Conservation (phyloP, 2,113 vertebrate genomes). For the Oreochromis spilurus region DNA sequence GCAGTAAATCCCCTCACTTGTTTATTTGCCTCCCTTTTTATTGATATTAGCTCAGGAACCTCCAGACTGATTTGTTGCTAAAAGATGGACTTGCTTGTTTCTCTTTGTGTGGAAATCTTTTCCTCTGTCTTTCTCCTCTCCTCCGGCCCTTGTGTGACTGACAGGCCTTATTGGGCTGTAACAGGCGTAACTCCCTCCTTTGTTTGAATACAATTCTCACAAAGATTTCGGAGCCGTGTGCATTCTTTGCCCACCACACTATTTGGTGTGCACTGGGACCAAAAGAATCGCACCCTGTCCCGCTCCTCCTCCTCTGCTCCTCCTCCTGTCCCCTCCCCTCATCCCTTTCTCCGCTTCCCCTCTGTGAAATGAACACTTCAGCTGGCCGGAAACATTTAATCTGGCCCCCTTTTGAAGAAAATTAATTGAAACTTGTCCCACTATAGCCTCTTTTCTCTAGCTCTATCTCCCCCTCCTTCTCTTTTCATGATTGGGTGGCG, state of each 20-base stretch:
- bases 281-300: slow-evolving; percentile 84
- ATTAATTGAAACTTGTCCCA: slow-evolving; percentile 98
- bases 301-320: slow-evolving; percentile 76
- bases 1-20: slow-evolving; percentile 79
- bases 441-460: slow-evolving; percentile 76
- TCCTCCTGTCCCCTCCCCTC: slow-evolving; percentile 64
- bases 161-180: slow-evolving; percentile 99
- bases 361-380: slow-evolving; percentile 99
- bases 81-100: slow-evolving; percentile 99
- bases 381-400: slow-evolving; percentile 99
- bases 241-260: slow-evolving; percentile 92
- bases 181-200: slow-evolving; percentile 98
- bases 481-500: slow-evolving; percentile 57
- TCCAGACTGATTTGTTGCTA: slow-evolving; percentile 92
- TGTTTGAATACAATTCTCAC: slow-evolving; percentile 95
- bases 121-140: slow-evolving; percentile 88
- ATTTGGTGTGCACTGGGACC: slow-evolving; percentile 93
- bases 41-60: slow-evolving; percentile 89
- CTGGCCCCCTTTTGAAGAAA: slow-evolving; percentile 91
- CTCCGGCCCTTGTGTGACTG: slow-evolving; percentile 93
- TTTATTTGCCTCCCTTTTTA: slow-evolving; percentile 83
- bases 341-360: slow-evolving; percentile 76
- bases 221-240: slow-evolving; percentile 91
- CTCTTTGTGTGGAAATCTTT: slow-evolving; percentile 98
- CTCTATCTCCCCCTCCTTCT: slow-evolving; percentile 64